These are phyloP conservation scores for Caenorhabditis zanzibari DNA, from an alignment of 2,888 invertebrate species.

Conservation along the genomic window DNA sequence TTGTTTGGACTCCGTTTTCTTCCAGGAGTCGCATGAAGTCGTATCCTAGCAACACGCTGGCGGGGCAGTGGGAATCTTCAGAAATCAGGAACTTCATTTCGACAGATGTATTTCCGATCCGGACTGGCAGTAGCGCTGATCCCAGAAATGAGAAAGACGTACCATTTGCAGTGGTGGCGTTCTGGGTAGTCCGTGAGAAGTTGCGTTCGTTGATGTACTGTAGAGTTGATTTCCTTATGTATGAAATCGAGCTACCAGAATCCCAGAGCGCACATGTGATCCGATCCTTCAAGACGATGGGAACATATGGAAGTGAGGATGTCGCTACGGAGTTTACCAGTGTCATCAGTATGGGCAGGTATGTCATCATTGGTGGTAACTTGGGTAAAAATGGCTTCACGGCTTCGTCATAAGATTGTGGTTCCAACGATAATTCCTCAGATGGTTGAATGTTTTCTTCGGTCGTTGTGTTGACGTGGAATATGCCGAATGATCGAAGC, in stretches of 20 bases:
- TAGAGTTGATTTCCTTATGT: neutral
- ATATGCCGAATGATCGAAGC: neutral
- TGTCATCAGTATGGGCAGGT: conserved; percentile 2
- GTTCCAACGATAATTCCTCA: neutral
- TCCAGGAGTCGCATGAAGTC: conserved; percentile 24
- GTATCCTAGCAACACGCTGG: conserved; percentile 11
- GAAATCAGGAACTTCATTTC: conserved; percentile 18
- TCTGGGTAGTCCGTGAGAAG: no score
- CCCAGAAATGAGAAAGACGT: conserved; percentile 10
- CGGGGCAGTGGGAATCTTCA: conserved; percentile 6
- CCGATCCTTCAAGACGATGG: neutral
- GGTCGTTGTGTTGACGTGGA: neutral
- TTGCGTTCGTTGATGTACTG: neutral
- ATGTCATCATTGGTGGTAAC: conserved; percentile 10
- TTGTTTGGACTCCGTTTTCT: conserved; percentile 17
- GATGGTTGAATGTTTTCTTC: neutral
- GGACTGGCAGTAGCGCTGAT: neutral
- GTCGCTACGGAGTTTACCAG: neutral
- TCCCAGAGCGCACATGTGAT: neutral
- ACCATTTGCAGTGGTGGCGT: conserved; percentile 16
- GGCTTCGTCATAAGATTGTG: neutral
- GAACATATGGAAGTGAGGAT: conserved; percentile 8
- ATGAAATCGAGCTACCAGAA: neutral
- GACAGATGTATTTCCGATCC: conserved; percentile 4
- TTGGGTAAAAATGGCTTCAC: neutral